Percentiles rank a stretch among this genome's conserved stretches.
Conservation (phyloP, 1,140 invertebrate species). For the Ylistrum balloti region DNA sequence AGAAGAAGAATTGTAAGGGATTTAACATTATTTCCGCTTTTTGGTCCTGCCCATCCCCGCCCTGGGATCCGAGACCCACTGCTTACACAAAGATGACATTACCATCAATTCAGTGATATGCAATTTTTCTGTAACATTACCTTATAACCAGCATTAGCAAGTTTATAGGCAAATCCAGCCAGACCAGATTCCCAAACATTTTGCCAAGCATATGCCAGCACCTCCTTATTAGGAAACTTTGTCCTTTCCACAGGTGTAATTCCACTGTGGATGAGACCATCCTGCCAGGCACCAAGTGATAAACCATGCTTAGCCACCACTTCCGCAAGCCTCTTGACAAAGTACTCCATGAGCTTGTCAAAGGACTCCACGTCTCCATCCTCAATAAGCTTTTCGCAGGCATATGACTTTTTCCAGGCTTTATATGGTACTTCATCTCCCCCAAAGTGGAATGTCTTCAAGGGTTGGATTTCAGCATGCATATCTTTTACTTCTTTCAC, state of each 20-base stretch:
- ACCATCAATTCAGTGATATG: background rate
- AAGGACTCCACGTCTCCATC: constrained; percentile 63
- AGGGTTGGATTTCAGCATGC: constrained; percentile 72
- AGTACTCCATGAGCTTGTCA: constrained; percentile 76
- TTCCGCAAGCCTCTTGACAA: constrained; percentile 70
- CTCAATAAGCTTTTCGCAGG: constrained; percentile 72
- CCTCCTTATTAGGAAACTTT: constrained; percentile 71
- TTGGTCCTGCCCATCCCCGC: too few species aligned
- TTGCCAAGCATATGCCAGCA: constrained; percentile 77
- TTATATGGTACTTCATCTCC: constrained; percentile 80
- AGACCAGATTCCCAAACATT: constrained; percentile 80
- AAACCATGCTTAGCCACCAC: constrained; percentile 69
- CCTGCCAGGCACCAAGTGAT: constrained; percentile 76
- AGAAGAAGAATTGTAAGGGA: too few species aligned
- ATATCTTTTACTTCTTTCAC: constrained; percentile 73
- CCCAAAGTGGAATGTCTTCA: constrained; percentile 78
- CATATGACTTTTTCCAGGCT: constrained; percentile 76
- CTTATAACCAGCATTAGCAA: constrained; percentile 81
- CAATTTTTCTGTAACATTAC: constrained; percentile 61
- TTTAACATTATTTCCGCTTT: too few species aligned
- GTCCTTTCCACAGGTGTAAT: constrained; percentile 60
- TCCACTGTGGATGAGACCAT: constrained; percentile 72
- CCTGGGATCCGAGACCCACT: too few species aligned
- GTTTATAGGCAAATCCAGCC: constrained; percentile 74
- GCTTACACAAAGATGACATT: too few species aligned